Evolutionary conservation across 2,888 invertebrate species (phyloP), one percentile per base, ranked within the genome.

Genomic region (Philhelius pedissequus): DNA sequence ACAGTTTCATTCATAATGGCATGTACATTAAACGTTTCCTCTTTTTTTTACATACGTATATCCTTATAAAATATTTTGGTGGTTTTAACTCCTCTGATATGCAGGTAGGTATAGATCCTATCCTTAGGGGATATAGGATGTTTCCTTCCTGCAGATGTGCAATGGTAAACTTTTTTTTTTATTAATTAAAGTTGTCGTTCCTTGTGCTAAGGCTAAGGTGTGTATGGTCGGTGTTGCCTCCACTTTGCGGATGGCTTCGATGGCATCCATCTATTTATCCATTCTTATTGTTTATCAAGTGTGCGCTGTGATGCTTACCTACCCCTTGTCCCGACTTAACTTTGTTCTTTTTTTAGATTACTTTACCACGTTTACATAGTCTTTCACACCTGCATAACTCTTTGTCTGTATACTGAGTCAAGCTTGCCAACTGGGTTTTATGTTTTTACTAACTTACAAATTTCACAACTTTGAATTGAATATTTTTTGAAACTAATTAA

Each of bases 101-200:
- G n/a, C 64, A 64, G 20, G 48, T 64, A n/a, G n/a, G n/a, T n/a
- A n/a, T n/a, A n/a, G n/a, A n/a, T n/a, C n/a, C n/a, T n/a, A 48
- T 64, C 45, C 64, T 48, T 48, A 20, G 15, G 27, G 64, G 20
- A 32, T 30, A 58, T 60, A 32, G 64, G 20, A 32, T 30, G 38
- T 60, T 22, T 64, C 64, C 48, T 64, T 64, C 64, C 64, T 30
- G 48, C 32, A 64, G 48, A 48, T 64, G 64, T 64, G 64, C 20
- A 48, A 64, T n/a, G 18, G n/a, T 9, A 32, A 25, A 27, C 0
- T 5, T 32, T 45, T 25, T 15, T 38, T 15, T 43, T 62, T 58
- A n/a, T n/a, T 20, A 38, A 64, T 45, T 48, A 64, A 45, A 64
- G 32, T 62, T 62, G 60, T 18, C 40, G 60, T 43, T 62, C 6